Conservation (phyloP, 1,140 invertebrate genomes). For the Pomacea maculata region DNA sequence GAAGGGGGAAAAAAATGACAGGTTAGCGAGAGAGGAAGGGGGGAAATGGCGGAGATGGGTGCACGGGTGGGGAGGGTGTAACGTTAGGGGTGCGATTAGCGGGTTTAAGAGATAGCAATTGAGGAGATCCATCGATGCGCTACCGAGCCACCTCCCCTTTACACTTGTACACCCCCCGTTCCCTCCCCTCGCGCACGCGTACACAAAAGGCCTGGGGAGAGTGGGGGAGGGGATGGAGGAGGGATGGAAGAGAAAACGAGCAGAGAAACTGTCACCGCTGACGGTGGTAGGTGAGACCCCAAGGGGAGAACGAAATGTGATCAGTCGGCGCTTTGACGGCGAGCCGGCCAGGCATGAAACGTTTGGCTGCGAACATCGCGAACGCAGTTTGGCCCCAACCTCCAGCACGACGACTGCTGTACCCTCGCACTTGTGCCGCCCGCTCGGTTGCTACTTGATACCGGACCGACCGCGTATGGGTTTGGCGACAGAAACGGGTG, state of each 20-base stretch:
- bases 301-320: constrained; percentile 7
- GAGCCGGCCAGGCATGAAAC: constrained; percentile 19
- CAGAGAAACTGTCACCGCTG: not conserved
- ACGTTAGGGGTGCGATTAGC: not conserved
- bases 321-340: constrained; percentile 14
- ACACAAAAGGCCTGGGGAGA: not conserved
- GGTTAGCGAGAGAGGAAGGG: not conserved
- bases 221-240: not conserved
- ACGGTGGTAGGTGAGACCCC: not conserved
- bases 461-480: no score
- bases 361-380: not conserved
- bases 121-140: not conserved
- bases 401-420: not conserved
- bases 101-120: constrained; percentile 1
- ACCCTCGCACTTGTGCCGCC: not conserved
- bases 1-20: not conserved
- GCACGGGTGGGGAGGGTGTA: not conserved
- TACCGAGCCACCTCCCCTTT: constrained; percentile 3
- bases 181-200: not conserved
- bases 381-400: not conserved
- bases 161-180: not conserved
- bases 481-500: no score
- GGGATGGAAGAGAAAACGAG: not conserved
- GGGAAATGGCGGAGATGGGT: not conserved
- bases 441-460: no score